Percentiles rank a stretch among this genome's conserved stretches.
These are phyloP conservation scores for Bolborhynchus lineola DNA, from an alignment of 2,113 vertebrate genomes.

Conservation along the genomic window DNA sequence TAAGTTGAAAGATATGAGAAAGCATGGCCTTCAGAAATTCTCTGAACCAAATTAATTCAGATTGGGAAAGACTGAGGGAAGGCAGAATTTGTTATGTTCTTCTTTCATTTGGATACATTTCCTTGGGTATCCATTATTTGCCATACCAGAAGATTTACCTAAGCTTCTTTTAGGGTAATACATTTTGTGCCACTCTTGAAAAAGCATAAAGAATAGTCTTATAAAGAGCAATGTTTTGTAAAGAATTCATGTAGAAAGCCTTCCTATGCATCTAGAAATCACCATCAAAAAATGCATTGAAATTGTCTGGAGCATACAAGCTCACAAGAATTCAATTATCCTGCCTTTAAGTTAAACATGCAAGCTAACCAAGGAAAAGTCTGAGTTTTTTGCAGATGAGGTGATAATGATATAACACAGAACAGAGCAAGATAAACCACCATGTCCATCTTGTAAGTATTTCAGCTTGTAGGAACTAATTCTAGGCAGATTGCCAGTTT, in stretches of 20 bases:
- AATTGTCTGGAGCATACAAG: neutral
- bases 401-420: neutral
- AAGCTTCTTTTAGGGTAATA: neutral
- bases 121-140: neutral
- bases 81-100: neutral
- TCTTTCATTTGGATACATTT: neutral
- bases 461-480: neutral
- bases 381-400: neutral
- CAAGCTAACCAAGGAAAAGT: neutral
- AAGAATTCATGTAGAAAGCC: neutral
- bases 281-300: neutral
- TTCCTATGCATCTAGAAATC: neutral
- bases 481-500: neutral
- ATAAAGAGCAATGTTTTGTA: neutral
- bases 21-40: neutral
- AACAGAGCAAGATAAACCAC: neutral
- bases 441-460: neutral
- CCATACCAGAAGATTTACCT: neutral
- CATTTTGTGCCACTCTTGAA: neutral
- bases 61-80: neutral
- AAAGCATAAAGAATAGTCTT: neutral
- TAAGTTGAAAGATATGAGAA: neutral
- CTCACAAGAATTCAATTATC: neutral
- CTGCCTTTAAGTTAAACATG: neutral
- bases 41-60: neutral